Percentiles rank a stretch among this genome's conserved stretches.
Evolutionary conservation across 2,888 invertebrate genomes (phyloP).

Genomic region (Candidula unifasciata): DNA sequence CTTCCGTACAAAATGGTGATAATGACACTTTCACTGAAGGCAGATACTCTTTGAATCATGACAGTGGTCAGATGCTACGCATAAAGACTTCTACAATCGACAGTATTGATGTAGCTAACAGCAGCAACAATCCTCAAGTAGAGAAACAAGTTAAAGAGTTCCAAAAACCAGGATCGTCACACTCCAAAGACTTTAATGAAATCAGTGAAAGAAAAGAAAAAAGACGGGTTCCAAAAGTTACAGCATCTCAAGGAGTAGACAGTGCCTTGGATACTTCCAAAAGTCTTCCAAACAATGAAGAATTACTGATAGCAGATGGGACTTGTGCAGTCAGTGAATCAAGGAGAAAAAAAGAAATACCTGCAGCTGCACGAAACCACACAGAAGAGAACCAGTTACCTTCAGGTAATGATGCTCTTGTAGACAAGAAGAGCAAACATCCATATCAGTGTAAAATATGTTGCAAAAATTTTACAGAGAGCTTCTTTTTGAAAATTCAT

Average conservation of each 20-base stretch:
- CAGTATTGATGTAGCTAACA: background rate
- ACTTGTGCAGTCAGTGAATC: conserved; percentile 40
- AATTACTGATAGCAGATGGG: conserved; percentile 20
- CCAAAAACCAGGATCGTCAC: background rate
- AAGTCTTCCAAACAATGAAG: conserved; percentile 37
- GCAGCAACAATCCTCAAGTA: background rate
- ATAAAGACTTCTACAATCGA: background rate
- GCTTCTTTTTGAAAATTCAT: conserved; percentile 94
- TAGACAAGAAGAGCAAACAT: conserved; percentile 89
- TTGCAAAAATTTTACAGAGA: conserved; percentile 94
- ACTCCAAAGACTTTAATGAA: background rate
- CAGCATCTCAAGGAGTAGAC: conserved; percentile 54
- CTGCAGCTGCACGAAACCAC: conserved; percentile 30
- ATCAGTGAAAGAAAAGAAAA: background rate
- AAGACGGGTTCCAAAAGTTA: conserved; percentile 58
- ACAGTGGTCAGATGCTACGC: conserved; percentile 7
- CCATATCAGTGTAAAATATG: conserved; percentile 94
- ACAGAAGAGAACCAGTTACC: conserved; percentile 54
- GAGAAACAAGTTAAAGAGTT: background rate
- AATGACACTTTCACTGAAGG: conserved; percentile 57
- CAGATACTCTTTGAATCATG: conserved; percentile 6
- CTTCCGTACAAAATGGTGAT: conserved; percentile 69
- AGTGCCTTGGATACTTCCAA: background rate
- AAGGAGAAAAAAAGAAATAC: conserved; percentile 47
- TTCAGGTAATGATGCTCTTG: conserved; percentile 44